Conservation (phyloP, 2,888 invertebrate genomes). For the Nomada fabriciana region DNA sequence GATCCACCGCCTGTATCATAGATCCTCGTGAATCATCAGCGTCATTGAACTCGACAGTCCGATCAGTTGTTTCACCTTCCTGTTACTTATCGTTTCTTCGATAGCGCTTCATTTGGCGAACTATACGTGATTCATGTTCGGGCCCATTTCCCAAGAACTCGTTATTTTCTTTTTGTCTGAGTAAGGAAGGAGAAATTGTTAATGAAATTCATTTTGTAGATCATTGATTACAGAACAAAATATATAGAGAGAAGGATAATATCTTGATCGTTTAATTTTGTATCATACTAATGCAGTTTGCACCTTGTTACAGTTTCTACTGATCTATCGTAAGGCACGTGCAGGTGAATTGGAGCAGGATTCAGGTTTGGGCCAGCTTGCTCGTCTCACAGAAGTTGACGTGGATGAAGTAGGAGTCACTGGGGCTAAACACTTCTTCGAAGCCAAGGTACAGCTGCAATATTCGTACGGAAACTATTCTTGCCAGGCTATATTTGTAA, state of each 20-base stretch:
- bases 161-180: too few species aligned
- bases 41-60: constrained; percentile 38
- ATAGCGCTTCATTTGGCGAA: constrained; percentile 21
- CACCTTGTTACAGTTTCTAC: constrained; percentile 86
- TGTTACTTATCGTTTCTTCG: constrained; percentile 58
- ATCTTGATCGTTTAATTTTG: constrained; percentile 22
- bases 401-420: constrained; percentile 97
- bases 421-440: constrained; percentile 97
- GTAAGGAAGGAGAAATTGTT: too few species aligned
- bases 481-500: too few species aligned
- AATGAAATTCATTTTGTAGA: too few species aligned
- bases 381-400: constrained; percentile 94
- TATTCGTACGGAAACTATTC: too few species aligned
- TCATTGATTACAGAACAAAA: too few species aligned
- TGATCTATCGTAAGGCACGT: constrained; percentile 94
- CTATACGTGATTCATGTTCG: too few species aligned
- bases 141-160: too few species aligned
- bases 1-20: constrained; percentile 36
- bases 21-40: constrained; percentile 63
- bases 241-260: background rate
- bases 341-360: constrained; percentile 95
- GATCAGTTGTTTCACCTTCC: constrained; percentile 42
- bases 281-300: constrained; percentile 1
- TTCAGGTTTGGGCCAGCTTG: constrained; percentile 94
- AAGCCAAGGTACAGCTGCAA: constrained; percentile 90